Evolutionary conservation across 2,888 invertebrate species (phyloP), one percentile per base, ranked within the genome.

Genomic region (Coelogynopora nodosa): DNA sequence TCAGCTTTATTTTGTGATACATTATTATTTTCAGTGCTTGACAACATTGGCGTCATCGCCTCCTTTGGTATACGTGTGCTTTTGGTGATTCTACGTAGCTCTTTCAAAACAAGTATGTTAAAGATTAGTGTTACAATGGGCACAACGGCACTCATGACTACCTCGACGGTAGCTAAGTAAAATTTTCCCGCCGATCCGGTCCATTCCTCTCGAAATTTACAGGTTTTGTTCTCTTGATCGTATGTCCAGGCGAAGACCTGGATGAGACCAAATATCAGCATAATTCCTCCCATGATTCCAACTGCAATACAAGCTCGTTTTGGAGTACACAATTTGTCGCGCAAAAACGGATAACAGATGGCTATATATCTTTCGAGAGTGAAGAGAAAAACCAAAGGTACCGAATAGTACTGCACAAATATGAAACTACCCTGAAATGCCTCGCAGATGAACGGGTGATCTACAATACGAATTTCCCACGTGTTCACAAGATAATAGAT

Each of bases 321-420:
- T 0, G 90, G 90, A 0, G 90, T 91, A 88, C 91, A 91, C 88
- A 88, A 91, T 30, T 88, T 88, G 83, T 90, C 90, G 87, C 91
- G 91, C 83, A 88, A 87, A 88, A 91, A 91, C 27, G 90, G 90
- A 74, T 90, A 89, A 86, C 90, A 90, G 27, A 90, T 89, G 0
- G 91, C 91, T 31, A 91, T 91, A 88, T 90, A 91, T 18, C 91
- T 87, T 85, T 91, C 91, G 5, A 91, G 90, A 0, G 91, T 91
- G 85, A 91, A 91, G 0, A 90, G 90, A 0, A 91, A 88, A 23
- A 91, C 91, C 0, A 91, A 88, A 13, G 91, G 86, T 0, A 91
- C 91, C 0, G 91, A 90, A 28, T 90, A 88, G 88, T 91, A 91
- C 87, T 91, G 91, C 0, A 90, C 90, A 0, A 89, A 89, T 74